phyloP scores from a whole-genome alignment of 1,140 invertebrate genomes.

The Sycobia sp. region DNA sequence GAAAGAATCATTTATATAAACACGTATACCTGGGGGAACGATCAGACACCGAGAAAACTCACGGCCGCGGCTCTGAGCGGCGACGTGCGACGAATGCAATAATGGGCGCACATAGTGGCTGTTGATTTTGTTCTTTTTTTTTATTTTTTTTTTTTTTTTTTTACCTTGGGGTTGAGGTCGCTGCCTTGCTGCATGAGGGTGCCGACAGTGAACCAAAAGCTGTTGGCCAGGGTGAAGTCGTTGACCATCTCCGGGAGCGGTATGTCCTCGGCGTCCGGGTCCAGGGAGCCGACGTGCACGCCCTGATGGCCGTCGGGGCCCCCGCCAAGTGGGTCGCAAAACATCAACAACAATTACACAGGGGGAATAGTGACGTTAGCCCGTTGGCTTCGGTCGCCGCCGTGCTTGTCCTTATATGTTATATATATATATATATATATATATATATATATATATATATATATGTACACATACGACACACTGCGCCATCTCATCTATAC shows the following conservation, averaged over 20 bases:
- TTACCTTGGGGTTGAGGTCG: constrained; percentile 74
- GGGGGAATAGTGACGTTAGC: too few relatives aligned
- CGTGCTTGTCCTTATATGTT: too few relatives aligned
- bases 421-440: too few relatives aligned
- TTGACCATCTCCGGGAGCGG: constrained; percentile 59
- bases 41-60: too few relatives aligned
- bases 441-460: not conserved
- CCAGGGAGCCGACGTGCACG: constrained; percentile 55
- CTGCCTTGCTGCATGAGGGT: constrained; percentile 85
- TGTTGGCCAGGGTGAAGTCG: constrained; percentile 75
- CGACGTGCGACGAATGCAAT: too few relatives aligned
- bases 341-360: constrained; percentile 54
- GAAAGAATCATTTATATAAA: too few relatives aligned
- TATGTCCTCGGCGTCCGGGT: constrained; percentile 57
- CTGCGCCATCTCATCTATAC: too few relatives aligned
- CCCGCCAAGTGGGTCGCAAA: constrained; percentile 57
- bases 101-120: too few relatives aligned
- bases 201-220: constrained; percentile 82
- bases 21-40: too few relatives aligned
- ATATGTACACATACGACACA: too few relatives aligned
- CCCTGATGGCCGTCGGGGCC: constrained; percentile 49
- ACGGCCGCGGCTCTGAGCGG: too few relatives aligned
- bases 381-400: constrained; percentile 22
- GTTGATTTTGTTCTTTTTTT: too few relatives aligned
- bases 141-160: not conserved